Conservation (phyloP, 92 coral and sea anemone genomes). For the Heliopora coerulea region DNA sequence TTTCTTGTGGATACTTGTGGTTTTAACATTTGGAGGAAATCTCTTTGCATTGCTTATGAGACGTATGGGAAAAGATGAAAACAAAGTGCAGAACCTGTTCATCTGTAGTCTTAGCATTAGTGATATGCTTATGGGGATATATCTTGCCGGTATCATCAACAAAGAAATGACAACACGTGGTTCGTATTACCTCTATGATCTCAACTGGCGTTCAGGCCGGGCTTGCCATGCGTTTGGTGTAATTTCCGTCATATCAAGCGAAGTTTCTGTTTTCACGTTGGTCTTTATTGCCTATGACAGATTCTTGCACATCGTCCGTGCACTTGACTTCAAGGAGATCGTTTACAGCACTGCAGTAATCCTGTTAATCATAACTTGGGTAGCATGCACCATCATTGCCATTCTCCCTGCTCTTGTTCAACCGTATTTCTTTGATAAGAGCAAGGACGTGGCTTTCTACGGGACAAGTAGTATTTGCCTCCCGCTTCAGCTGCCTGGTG, state of each 20-base stretch:
- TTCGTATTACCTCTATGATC: constrained; percentile 14
- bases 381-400: background rate
- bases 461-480: constrained; percentile 15
- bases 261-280: constrained; percentile 12
- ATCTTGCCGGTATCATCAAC: constrained; percentile 16
- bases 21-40: constrained; percentile 12
- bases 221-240: constrained; percentile 4
- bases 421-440: constrained; percentile 1
- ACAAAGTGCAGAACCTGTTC: constrained; percentile 16
- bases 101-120: constrained; percentile 12
- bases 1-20: constrained; percentile 13
- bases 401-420: background rate
- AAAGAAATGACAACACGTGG: constrained; percentile 3
- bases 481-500: constrained; percentile 22
- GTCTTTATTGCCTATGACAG: constrained; percentile 26
- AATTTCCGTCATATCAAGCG: constrained; percentile 23
- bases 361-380: background rate
- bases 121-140: constrained; percentile 25
- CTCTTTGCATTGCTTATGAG: constrained; percentile 10
- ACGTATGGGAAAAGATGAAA: background rate
- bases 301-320: constrained; percentile 25
- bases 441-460: background rate
- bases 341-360: constrained; percentile 3
- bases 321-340: constrained; percentile 10
- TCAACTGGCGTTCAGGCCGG: constrained; percentile 6